These are phyloP conservation scores for Prionace glauca DNA, from an alignment of 2,797 vertebrate species.

Conservation along the genomic window DNA sequence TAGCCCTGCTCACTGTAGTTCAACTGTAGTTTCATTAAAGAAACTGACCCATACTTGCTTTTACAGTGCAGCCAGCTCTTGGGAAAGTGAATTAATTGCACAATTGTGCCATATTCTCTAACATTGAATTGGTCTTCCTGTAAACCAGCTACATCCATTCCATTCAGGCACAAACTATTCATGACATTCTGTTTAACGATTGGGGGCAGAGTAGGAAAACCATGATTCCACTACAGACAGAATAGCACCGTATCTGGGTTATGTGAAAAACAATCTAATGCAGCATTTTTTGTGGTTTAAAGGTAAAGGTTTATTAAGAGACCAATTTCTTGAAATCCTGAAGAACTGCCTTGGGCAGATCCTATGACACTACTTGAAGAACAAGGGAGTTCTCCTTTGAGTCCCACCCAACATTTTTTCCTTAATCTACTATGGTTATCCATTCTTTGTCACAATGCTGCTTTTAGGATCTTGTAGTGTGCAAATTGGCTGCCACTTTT, in stretches of 20 bases:
- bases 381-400: no score
- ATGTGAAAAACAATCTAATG: background rate
- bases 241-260: background rate
- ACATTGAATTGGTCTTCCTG: background rate
- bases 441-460: background rate
- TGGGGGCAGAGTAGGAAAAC: background rate
- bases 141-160: background rate
- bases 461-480: background rate
- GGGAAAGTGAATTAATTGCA: background rate
- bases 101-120: background rate
- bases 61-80: background rate
- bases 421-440: background rate
- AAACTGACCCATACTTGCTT: background rate
- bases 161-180: background rate
- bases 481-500: background rate
- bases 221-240: background rate
- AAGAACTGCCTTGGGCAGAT: background rate
- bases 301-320: background rate
- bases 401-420: no score
- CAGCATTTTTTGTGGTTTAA: background rate
- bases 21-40: background rate
- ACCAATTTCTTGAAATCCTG: background rate
- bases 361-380: no score
- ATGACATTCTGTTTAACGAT: background rate
- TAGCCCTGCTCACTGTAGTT: background rate